A percentile compares a stretch with the other conserved stretches of the same genome.
Evolutionary conservation across 2,888 invertebrate genomes (phyloP).

Genomic region (Heliconius cydno): DNA sequence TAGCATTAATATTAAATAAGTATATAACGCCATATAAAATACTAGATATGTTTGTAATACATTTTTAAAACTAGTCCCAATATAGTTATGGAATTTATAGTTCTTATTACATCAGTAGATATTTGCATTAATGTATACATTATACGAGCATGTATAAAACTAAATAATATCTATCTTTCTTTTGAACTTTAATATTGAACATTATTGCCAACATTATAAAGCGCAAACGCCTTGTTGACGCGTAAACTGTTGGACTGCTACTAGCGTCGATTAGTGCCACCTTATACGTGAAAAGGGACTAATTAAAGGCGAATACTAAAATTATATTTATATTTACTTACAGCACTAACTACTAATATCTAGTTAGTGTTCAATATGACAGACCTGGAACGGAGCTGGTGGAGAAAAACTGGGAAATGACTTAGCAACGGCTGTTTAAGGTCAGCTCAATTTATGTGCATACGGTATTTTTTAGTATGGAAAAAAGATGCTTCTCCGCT

Average conservation of each 20-base stretch:
- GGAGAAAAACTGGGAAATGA: slow-evolving; percentile 45
- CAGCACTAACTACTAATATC: slow-evolving; percentile 39
- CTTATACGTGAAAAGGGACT: slow-evolving; percentile 48
- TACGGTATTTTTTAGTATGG: slow-evolving; percentile 13
- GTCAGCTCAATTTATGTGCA: slow-evolving; percentile 27
- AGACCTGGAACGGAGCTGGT: slow-evolving; percentile 29
- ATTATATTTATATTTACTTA: slow-evolving; percentile 46
- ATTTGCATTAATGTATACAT: slow-evolving; percentile 9
- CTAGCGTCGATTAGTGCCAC: slow-evolving; percentile 46
- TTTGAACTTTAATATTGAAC: not conserved
- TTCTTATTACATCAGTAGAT: not conserved
- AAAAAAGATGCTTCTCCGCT: slow-evolving; percentile 26
- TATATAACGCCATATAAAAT: not conserved
- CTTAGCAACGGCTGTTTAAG: slow-evolving; percentile 45
- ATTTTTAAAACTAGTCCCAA: not conserved
- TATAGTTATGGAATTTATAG: not conserved
- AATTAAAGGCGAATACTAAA: slow-evolving; percentile 53
- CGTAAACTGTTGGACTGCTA: not conserved
- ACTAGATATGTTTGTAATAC: not conserved
- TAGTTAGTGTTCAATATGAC: slow-evolving; percentile 45
- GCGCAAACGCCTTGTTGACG: not conserved
- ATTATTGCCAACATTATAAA: not conserved
- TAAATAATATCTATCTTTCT: slow-evolving; percentile 6
- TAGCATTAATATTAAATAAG: not conserved
- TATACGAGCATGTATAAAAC: not conserved